These are phyloP conservation scores for Pachypanchax playfairii DNA, from an alignment of 2,113 vertebrate genomes.

Conservation along the genomic window DNA sequence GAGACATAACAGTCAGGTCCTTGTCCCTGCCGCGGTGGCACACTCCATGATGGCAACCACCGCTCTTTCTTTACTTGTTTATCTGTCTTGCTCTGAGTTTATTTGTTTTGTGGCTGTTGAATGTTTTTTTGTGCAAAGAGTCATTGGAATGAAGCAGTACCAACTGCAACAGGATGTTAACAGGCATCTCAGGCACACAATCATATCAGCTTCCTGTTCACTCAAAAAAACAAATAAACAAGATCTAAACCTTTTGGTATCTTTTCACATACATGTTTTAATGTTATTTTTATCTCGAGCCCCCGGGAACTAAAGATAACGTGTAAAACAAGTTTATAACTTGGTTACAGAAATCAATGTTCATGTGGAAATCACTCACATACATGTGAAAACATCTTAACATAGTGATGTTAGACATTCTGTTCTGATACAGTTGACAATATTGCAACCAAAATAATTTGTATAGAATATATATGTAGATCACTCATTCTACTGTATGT, in stretches of 20 bases:
- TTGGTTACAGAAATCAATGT: slow-evolving; percentile 10
- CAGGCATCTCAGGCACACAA: slow-evolving; percentile 22
- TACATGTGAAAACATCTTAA: slow-evolving; percentile 10
- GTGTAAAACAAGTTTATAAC: background rate
- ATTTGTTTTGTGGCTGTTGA: slow-evolving; percentile 50
- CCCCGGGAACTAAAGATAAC: background rate
- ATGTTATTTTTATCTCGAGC: background rate
- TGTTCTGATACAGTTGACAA: background rate
- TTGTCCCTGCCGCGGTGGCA: slow-evolving; percentile 59
- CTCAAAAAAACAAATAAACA: no score
- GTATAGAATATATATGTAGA: no score
- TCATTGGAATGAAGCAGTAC: slow-evolving; percentile 41
- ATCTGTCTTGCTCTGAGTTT: slow-evolving; percentile 26
- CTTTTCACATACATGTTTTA: background rate
- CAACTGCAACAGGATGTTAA: slow-evolving; percentile 37
- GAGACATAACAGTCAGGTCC: slow-evolving; percentile 51
- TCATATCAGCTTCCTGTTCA: slow-evolving; percentile 37
- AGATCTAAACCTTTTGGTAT: background rate
- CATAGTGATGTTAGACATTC: background rate
- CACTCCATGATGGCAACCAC: slow-evolving; percentile 32
- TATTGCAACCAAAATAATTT: background rate
- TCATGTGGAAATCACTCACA: background rate
- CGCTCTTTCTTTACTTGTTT: slow-evolving; percentile 34
- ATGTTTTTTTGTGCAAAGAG: slow-evolving; percentile 53
- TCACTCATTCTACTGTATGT: no score